Evolutionary conservation across 2,888 invertebrate species (phyloP).

Genomic region (Physocephala rufipes): DNA sequence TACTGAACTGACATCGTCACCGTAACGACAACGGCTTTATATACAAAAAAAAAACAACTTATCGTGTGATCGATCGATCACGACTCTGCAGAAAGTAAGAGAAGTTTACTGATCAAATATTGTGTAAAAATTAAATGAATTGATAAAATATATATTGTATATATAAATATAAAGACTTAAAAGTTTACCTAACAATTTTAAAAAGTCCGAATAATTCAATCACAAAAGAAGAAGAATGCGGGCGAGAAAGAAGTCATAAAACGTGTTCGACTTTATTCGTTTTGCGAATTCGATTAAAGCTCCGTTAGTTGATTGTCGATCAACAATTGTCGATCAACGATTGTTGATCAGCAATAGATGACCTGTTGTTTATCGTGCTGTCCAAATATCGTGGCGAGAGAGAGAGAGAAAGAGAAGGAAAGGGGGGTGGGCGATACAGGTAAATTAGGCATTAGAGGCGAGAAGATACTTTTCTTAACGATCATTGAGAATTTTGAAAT

Average conservation of each 20-base stretch:
- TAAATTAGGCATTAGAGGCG: not conserved
- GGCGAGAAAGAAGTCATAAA: not conserved
- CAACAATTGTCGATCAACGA: slow-evolving; percentile 31
- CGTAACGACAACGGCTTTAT: slow-evolving; percentile 44
- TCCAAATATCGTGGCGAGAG: not conserved
- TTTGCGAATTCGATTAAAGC: too few species aligned
- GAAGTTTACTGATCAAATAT: slow-evolving; percentile 40
- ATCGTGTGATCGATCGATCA: slow-evolving; percentile 26
- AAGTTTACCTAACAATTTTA: not conserved
- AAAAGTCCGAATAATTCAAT: slow-evolving; percentile 5
- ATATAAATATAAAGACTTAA: slow-evolving; percentile 9
- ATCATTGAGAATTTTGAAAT: not conserved
- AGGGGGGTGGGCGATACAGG: not conserved
- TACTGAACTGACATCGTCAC: slow-evolving; percentile 40
- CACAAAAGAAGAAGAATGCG: not conserved
- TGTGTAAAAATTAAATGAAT: slow-evolving; percentile 20
- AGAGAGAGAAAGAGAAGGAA: not conserved
- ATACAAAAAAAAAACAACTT: slow-evolving; percentile 43
- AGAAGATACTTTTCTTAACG: not conserved
- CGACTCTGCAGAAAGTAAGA: slow-evolving; percentile 36
- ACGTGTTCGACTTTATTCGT: slow-evolving; percentile 16
- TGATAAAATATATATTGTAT: not conserved
- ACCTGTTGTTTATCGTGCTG: not conserved
- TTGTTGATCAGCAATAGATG: not conserved
- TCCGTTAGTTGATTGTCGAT: not conserved